Percentiles rank a stretch among this genome's conserved stretches.
These are phyloP conservation scores for Sphecodes monilicornis DNA, from an alignment of 2,888 invertebrate species.

Conservation along the genomic window DNA sequence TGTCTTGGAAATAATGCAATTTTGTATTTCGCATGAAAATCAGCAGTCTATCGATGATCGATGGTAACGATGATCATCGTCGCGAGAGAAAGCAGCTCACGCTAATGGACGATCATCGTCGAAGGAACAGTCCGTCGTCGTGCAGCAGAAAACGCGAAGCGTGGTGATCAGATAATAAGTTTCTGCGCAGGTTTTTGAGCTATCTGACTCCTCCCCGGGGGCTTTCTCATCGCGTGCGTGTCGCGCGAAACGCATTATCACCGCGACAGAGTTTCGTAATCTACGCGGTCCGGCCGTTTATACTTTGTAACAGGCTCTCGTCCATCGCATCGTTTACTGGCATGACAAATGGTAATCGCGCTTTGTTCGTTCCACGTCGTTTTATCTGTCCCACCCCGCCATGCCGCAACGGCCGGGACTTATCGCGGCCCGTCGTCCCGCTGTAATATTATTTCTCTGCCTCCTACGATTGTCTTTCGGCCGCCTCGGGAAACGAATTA, in stretches of 20 bases:
- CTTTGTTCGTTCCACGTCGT: constrained; percentile 61
- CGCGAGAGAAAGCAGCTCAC: neutral
- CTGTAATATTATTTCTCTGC: constrained; percentile 67
- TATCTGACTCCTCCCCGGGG: constrained; percentile 27
- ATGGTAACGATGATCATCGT: too few relatives aligned
- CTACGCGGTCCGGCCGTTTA: constrained; percentile 63
- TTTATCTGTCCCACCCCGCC: constrained; percentile 63
- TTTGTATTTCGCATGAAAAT: too few relatives aligned
- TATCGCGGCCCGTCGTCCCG: constrained; percentile 61
- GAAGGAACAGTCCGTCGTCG: neutral
- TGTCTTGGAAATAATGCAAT: too few relatives aligned
- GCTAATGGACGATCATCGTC: neutral
- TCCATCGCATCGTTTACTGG: constrained; percentile 68
- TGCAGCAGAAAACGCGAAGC: neutral
- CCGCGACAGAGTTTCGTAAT: constrained; percentile 74
- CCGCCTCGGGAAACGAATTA: constrained; percentile 11
- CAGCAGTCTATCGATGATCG: too few relatives aligned
- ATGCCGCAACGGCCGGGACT: constrained; percentile 44
- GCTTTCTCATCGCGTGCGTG: constrained; percentile 53
- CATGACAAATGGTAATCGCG: constrained; percentile 74
- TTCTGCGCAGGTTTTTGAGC: constrained; percentile 1
- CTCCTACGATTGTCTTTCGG: constrained; percentile 66
- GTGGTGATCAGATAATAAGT: constrained; percentile 52
- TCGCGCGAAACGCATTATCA: constrained; percentile 75
- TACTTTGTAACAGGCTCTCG: constrained; percentile 66